Evolutionary conservation across 1,140 invertebrate species (phyloP).

Genomic region (Tyrophagus putrescentiae): DNA sequence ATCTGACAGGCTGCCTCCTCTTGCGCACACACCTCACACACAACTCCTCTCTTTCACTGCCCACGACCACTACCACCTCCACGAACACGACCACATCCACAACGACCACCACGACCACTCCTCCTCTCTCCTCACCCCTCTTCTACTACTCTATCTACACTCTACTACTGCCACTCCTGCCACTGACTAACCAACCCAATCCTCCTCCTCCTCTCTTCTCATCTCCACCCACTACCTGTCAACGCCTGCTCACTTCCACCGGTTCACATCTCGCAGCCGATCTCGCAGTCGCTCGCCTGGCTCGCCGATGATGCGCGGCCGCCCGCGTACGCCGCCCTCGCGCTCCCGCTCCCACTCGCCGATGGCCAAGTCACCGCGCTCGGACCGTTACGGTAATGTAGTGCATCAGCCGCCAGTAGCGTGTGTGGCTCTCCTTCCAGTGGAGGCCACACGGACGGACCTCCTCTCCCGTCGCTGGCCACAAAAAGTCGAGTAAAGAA

Average conservation of each 20-base stretch:
- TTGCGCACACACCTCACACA: no score
- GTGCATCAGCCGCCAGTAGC: no score
- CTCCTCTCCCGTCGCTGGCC: no score
- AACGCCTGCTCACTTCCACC: not conserved
- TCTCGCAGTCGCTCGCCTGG: conserved; percentile 14
- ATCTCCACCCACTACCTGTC: not conserved
- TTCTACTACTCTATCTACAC: not conserved
- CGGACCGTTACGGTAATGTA: conserved; percentile 15
- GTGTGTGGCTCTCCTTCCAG: no score
- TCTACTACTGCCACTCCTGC: not conserved
- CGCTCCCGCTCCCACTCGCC: conserved; percentile 17
- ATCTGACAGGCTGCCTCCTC: no score
- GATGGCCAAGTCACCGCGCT: conserved; percentile 6
- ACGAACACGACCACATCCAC: no score
- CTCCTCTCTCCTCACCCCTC: not conserved
- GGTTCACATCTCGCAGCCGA: not conserved
- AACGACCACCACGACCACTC: not conserved
- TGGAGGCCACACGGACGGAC: no score
- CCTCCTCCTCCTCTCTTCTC: not conserved
- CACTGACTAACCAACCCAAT: not conserved
- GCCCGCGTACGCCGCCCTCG: conserved; percentile 15
- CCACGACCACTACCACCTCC: no score
- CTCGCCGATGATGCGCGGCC: not conserved
- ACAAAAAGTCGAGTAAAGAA: no score
- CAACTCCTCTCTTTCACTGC: no score